A percentile compares a stretch with the other conserved stretches of the same genome.
Conservation (phyloP, 2,888 invertebrate genomes). For the Portevinia maculata region DNA sequence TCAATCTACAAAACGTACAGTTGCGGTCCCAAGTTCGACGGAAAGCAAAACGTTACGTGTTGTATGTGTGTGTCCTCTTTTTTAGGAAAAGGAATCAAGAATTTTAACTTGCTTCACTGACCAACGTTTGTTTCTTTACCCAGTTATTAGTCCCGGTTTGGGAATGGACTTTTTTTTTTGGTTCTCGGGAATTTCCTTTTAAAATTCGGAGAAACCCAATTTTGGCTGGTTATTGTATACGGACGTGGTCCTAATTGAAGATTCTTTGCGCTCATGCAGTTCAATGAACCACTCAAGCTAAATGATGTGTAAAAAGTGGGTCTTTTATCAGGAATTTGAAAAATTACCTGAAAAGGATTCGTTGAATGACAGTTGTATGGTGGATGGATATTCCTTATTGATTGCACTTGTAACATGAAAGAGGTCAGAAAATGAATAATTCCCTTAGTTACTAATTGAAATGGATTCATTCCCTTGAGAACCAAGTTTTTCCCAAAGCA, state of each 20-base stretch:
- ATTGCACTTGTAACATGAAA: not conserved
- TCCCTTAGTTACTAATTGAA: not conserved
- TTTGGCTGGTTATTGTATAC: slow-evolving; percentile 1
- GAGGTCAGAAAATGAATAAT: not conserved
- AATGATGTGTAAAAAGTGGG: slow-evolving; percentile 36
- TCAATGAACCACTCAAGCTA: slow-evolving; percentile 30
- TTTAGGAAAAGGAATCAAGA: slow-evolving; percentile 4
- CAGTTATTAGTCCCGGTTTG: slow-evolving; percentile 37
- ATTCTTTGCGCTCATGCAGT: slow-evolving; percentile 18
- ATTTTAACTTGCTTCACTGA: not conserved
- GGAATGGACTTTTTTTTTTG: not conserved
- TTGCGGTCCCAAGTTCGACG: slow-evolving; percentile 21
- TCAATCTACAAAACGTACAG: slow-evolving; percentile 30
- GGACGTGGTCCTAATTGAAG: slow-evolving; percentile 32
- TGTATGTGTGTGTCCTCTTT: slow-evolving; percentile 10
- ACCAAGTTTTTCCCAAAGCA: no score
- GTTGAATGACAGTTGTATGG: not conserved
- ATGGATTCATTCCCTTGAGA: no score
- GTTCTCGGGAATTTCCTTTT: slow-evolving; percentile 38
- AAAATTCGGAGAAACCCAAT: slow-evolving; percentile 21
- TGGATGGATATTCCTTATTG: not conserved
- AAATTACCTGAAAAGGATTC: not conserved
- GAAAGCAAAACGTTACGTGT: slow-evolving; percentile 16
- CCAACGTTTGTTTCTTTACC: slow-evolving; percentile 7
- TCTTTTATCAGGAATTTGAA: slow-evolving; percentile 23